Evolutionary conservation across 2,797 vertebrate species (phyloP), one percentile per base, ranked within the genome.

Genomic region (Spondyliosoma cantharus): DNA sequence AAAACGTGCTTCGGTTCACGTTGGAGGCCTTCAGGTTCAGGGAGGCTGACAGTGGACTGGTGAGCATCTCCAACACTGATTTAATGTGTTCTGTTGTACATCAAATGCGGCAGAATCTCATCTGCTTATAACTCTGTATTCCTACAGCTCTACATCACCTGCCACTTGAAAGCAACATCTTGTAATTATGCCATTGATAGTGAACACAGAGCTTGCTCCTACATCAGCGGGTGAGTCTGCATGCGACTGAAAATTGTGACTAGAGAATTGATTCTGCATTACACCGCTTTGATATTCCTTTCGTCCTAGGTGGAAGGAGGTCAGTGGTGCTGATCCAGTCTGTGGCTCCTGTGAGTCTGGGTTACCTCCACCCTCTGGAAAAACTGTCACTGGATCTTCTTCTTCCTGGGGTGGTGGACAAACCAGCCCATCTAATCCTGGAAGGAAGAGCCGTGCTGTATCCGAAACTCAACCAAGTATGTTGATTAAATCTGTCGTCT

Each of bases 11-110:
- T 24, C 75, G 70, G 14, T 89, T 95, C 88, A 86, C 89, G 80
- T 9, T 95, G 63, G 93, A 95, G 54, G 91, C 93, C 17, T 95
- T 95, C 72, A 92, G 56, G 78, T 95, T 96, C 89, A 75, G 87
- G 25, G 42, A 24, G 0, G 4, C 29, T 27, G 58, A 78, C 0
- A 85, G 70, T 63, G 90, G 87, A 49, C 0, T 76, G 56, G 93
- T 95, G 58, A 79, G 89, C 62, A 57, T 54, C 25, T 46, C 15
- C 11, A 42, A 48, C 3, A 7, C 16, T 50, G 0, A 43, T 3
- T 22, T 15, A 8, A 61, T 14, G 2, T 24, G 62, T 66, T 62
- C 5, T 45, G 4, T n/a, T 20, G 4, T 6, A 20, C 11, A 54
- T 48, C 15, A 25, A 76, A 48, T 37, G 4, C 48, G 70, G 2